Conservation (phyloP, 30 jellyfish, hydroid and myxozoan genomes). For the Euphysa ruthae region DNA sequence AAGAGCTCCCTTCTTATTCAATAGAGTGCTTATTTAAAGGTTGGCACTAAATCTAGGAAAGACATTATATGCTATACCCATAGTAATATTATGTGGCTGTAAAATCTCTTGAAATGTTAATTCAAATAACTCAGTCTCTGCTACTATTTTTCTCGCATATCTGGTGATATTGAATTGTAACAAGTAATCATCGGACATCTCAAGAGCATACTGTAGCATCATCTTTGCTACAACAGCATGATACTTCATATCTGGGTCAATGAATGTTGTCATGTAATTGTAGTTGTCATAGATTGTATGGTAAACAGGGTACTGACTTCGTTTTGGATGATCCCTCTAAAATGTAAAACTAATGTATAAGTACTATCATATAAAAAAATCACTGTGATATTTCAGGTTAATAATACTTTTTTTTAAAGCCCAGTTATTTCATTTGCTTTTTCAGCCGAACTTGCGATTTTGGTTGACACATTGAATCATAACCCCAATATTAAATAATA, state of each 20-base stretch:
- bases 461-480: too few relatives aligned
- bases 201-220: constrained; percentile 47
- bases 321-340: neutral
- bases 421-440: too few relatives aligned
- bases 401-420: too few relatives aligned
- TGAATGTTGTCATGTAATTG: constrained; percentile 68
- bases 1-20: too few relatives aligned
- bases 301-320: constrained; percentile 56
- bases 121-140: constrained; percentile 42
- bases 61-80: too few relatives aligned
- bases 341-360: neutral
- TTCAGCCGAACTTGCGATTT: too few relatives aligned
- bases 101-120: constrained; percentile 32
- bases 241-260: constrained; percentile 79
- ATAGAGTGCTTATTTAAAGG: too few relatives aligned
- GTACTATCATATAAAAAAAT: neutral
- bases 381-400: too few relatives aligned
- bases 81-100: constrained; percentile 28
- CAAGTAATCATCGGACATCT: constrained; percentile 50
- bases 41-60: too few relatives aligned
- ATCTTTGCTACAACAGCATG: constrained; percentile 57
- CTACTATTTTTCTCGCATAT: constrained; percentile 48
- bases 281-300: constrained; percentile 89
- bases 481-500: too few relatives aligned
- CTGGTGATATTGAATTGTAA: constrained; percentile 68